These are phyloP conservation scores for Mesembrinibis cayennensis DNA, from an alignment of 2,113 vertebrate genomes.

Conservation along the genomic window DNA sequence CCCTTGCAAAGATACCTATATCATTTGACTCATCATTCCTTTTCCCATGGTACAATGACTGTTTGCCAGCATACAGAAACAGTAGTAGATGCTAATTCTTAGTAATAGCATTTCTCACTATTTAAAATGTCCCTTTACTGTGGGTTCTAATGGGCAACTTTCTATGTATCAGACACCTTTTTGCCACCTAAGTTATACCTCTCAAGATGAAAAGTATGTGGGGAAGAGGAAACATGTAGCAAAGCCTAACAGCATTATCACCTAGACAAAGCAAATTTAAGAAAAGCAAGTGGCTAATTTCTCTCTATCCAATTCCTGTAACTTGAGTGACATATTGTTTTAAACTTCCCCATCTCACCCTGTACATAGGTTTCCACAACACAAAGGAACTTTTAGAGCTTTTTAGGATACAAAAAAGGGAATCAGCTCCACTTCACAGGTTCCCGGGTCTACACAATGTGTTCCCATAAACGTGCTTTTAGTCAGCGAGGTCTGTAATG, in stretches of 20 bases:
- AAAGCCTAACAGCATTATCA: not conserved
- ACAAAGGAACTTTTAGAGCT: not conserved
- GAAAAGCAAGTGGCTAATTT: not conserved
- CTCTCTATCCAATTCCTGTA: not conserved
- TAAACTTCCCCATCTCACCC: not conserved
- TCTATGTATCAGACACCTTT: not conserved
- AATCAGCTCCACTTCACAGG: not conserved
- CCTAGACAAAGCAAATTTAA: not conserved
- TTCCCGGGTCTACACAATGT: not conserved
- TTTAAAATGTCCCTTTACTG: not conserved
- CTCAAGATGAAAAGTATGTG: not conserved
- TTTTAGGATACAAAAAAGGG: not conserved
- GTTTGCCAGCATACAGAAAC: not conserved
- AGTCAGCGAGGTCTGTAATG: not conserved
- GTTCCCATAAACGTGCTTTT: not conserved
- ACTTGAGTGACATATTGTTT: not conserved
- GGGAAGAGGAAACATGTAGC: not conserved
- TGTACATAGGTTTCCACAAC: not conserved
- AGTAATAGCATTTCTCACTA: not conserved
- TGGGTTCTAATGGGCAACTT: not conserved
- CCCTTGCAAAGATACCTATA: not conserved
- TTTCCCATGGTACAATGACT: not conserved
- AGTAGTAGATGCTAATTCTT: not conserved
- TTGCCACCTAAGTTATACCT: not conserved
- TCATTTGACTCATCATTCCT: not conserved